Evolutionary conservation across 2,113 vertebrate genomes (phyloP), one percentile per base, ranked within the genome.

Genomic region (Accipiter virgatus): DNA sequence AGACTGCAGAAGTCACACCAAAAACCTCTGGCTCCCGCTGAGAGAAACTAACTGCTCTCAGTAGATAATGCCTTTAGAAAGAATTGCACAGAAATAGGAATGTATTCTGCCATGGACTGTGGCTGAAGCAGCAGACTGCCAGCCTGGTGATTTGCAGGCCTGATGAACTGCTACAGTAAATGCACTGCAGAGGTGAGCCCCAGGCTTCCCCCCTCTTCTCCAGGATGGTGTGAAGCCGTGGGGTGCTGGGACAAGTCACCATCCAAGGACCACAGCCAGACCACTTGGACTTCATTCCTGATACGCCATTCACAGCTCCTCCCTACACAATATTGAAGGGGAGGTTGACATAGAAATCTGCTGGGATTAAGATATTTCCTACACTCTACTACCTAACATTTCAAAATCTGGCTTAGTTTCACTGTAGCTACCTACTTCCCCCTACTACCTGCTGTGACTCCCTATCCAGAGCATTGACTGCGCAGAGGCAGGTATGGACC

Each of bases 201-300:
- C 36, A 47, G 85, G 47, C 23, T 38, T 61, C 29, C 9, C 36
- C 25, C 5, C 13, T 48, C 87, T 43, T 61, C 73, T 62, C 20
- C 50, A 21, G 29, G 32, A 23, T 1, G 3, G 32, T 1, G 0
- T 18, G 29, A 74, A 74, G 62, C 1, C 1, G 7, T 50, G 48
- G 43, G 47, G 18, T 52, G n/a, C 58, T 47, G 26, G 73, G 52
- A 88, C 27, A 16, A 80, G 32, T 32, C 3, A 1, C 47, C 2
- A 1, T 7, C 26, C 43, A 40, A 55, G 52, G 70, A 85, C 18
- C 8, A 6, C 29, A 42, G n/a, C 48, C 65, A 93, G 42, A 45
- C 13, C 40, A 43, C 4, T 2, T 25, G n/a, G 40, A 38, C 68
- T 29, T 38, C 56, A 20, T 62, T 81, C 68, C 86, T 53, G 36